Base-by-base conservation (phyloP, 53 echinoderm and acorn worm genomes). In the Henricia sp. region DNA sequence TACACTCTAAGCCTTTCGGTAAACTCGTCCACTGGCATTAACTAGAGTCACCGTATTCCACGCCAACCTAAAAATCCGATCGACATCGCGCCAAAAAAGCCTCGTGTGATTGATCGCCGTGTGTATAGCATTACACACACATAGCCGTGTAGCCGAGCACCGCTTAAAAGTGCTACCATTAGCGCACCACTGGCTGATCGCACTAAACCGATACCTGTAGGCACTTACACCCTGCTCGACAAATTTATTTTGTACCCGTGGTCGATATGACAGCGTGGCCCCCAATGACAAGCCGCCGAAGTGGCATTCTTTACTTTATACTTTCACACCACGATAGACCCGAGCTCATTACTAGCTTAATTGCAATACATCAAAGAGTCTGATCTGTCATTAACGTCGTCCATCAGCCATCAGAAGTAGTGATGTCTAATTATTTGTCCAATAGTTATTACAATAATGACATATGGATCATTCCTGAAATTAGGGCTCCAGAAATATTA, bases 371-470 rank as follows among this genome's bases (percentile, higher is more conserved):
- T 3, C 29, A 33, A 52, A 72, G 13, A 12, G 33, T 20, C 27
- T 71, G 32, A 29, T 50, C 48, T 0, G 1, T 50, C 43, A 54
- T 2, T 54, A n/a, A 73, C 51, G 73, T 73, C 37, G 73, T 73
- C 54, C 55, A 53, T 54, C 73, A 54, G 10, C 73, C 54, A 73
- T 73, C 73, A 35, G 73, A 20, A 37, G 73, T 23, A 73, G 9
- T 73, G 55, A 54, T 54, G 54, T 36, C 53, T 19, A 25, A 10
- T 35, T 5, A 26, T 1, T 10, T 4, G 32, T 32, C 33, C 35
- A 34, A 6, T 17, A 25, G 30, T 35, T 64, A 13, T 3, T 32
- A n/a, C n/a, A n/a, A n/a, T n/a, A n/a, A n/a, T n/a, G n/a, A n/a
- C n/a, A n/a, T n/a, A n/a, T n/a, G n/a, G n/a, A n/a, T n/a, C n/a